These are phyloP conservation scores for Trachops cirrhosus DNA, from an alignment of 2,797 vertebrate genomes.

Conservation along the genomic window DNA sequence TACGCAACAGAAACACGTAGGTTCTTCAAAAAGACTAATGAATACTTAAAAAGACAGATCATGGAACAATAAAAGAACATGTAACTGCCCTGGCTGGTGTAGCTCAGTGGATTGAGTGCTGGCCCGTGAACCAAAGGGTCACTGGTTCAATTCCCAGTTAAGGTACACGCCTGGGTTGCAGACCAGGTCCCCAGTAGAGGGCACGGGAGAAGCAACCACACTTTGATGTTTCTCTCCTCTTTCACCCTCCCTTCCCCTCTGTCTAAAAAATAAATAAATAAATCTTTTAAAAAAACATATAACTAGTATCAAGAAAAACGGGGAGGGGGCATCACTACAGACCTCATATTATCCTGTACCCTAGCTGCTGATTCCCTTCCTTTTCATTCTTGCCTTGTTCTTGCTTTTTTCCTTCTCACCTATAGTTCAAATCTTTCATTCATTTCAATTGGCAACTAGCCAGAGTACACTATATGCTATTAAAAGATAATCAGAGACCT, in stretches of 20 bases:
- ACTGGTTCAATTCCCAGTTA: no score
- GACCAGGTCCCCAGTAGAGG: no score
- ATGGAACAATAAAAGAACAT: neutral
- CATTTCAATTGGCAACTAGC: neutral
- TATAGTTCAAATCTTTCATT: constrained; percentile 17
- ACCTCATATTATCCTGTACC: neutral
- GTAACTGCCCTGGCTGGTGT: neutral
- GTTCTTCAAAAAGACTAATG: neutral
- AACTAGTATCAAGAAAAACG: neutral
- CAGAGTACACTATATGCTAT: neutral
- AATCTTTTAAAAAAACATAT: neutral
- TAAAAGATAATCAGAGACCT: neutral
- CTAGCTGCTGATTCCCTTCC: neutral
- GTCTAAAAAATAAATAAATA: no score
- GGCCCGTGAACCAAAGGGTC: no score
- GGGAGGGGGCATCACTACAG: neutral
- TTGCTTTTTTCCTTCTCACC: neutral
- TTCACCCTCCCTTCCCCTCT: no score
- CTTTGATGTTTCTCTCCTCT: no score
- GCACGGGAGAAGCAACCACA: no score
- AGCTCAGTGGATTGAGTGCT: no score
- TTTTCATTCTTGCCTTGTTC: neutral
- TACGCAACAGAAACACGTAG: neutral
- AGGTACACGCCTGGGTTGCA: no score
- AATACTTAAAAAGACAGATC: neutral